Conservation (phyloP, 2,797 vertebrate species). For the Scomberomorus guttatus region DNA sequence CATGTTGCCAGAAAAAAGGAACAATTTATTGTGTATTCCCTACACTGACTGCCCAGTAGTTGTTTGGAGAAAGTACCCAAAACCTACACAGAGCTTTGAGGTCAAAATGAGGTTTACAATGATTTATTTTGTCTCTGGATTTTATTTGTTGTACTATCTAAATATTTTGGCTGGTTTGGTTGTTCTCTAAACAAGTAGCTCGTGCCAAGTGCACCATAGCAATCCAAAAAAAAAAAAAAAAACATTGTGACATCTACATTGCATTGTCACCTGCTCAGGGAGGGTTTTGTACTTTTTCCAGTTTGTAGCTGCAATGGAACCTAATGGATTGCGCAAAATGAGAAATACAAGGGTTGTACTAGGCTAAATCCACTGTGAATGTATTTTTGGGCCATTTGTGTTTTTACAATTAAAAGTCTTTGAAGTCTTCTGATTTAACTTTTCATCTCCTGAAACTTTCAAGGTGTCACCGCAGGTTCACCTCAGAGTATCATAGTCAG, state of each 20-base stretch:
- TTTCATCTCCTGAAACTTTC: not conserved
- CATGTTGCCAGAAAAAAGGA: not conserved
- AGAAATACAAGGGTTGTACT: not conserved
- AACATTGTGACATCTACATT: too few species aligned
- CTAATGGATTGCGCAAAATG: not conserved
- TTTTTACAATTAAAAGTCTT: not conserved
- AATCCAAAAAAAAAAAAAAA: not conserved
- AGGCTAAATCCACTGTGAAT: not conserved
- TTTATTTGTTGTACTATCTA: not conserved
- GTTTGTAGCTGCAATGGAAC: too few species aligned
- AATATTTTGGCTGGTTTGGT: not conserved
- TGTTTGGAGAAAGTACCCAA: not conserved
- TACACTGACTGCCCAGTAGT: not conserved
- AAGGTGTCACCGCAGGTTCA: not conserved
- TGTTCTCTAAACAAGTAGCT: not conserved
- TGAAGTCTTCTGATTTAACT: too few species aligned
- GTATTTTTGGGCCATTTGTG: too few species aligned
- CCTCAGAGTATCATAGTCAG: not conserved
- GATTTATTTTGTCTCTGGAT: not conserved
- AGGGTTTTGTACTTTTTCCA: not conserved
- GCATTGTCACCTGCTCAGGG: not conserved
- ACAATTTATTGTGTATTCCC: constrained; percentile 3
- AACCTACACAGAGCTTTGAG: not conserved
- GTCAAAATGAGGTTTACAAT: constrained; percentile 2
- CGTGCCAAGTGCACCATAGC: not conserved